phyloP scores from a whole-genome alignment of 2,888 invertebrate species.

The Caradrina kadenii region DNA sequence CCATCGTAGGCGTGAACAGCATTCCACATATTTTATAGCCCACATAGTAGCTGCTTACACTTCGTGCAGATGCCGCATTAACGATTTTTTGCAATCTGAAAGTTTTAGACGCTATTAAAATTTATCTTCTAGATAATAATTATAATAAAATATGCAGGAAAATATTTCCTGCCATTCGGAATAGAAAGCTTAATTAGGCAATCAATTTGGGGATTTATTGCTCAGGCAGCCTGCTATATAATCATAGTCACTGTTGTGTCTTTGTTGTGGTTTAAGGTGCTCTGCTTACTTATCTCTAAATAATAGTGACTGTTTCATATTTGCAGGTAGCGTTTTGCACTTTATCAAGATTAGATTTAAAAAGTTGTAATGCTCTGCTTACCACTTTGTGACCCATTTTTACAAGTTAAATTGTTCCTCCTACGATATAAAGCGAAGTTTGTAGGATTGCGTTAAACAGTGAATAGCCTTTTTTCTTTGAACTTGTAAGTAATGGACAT shows the following conservation, averaged over 20 bases:
- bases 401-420: conserved; percentile 27
- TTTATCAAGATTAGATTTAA: conserved; percentile 25
- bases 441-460: conserved; percentile 16
- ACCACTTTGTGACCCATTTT: conserved; percentile 28
- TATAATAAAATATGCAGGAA: too few relatives aligned
- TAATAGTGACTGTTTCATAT: background rate
- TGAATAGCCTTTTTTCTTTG: conserved; percentile 5
- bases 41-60: too few relatives aligned
- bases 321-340: conserved; percentile 21
- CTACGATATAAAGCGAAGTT: conserved; percentile 21
- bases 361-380: conserved; percentile 18
- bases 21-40: too few relatives aligned
- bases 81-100: too few relatives aligned
- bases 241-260: background rate
- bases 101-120: too few relatives aligned
- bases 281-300: background rate
- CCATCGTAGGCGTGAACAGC: too few relatives aligned
- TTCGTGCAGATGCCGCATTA: too few relatives aligned
- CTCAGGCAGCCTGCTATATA: too few relatives aligned
- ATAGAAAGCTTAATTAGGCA: too few relatives aligned
- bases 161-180: too few relatives aligned
- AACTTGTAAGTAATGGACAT: background rate
- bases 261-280: background rate
- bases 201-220: too few relatives aligned
- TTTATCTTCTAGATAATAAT: too few relatives aligned